Conservation (phyloP, 2,113 vertebrate genomes). For the Oryctolagus cuniculus region mOryCun1.1 NC_091433.1:766001-766500, state of each 20-base stretch:
- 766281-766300: neutral
- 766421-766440: neutral
- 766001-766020: neutral
- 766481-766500: neutral
- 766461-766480: neutral
- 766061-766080: neutral
- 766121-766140: rapidly evolving
- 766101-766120: neutral
- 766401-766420: neutral
- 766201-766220: neutral
- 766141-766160: neutral
- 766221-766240: neutral
- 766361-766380: neutral
- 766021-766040: neutral
- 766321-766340: neutral
- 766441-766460: neutral
- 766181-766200: neutral
- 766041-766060: neutral
- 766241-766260: neutral
- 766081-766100: neutral
- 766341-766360: neutral
- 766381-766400: neutral
- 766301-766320: neutral
- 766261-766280: neutral
- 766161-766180: neutral